Percentiles rank a stretch among this genome's conserved stretches.
Evolutionary conservation across 2,113 vertebrate genomes (phyloP).

Genomic region (Haplotaxodon microlepis): DNA sequence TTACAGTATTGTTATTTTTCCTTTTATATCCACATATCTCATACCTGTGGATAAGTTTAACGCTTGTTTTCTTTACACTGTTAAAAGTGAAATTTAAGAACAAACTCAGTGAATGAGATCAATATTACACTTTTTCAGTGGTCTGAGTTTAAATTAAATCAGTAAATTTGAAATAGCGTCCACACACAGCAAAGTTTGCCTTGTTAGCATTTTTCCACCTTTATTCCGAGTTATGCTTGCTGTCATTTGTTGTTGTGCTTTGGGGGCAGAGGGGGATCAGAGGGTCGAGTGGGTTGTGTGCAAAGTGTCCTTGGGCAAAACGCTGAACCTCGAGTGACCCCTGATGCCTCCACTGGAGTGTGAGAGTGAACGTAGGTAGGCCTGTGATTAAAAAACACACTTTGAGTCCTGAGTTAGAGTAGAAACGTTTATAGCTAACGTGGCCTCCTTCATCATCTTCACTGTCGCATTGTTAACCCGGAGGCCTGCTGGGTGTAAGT

Average conservation of each 20-base stretch:
- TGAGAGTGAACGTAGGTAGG: not conserved
- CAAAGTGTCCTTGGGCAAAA: not conserved
- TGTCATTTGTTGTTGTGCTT: not conserved
- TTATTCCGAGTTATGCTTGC: not conserved
- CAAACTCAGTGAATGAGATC: not conserved
- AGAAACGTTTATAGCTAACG: not conserved
- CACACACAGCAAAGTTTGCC: not conserved
- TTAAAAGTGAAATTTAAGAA: not conserved
- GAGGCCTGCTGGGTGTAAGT: rapidly evolving
- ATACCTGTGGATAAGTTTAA: not conserved
- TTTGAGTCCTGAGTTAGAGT: not conserved
- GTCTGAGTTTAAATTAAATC: not conserved
- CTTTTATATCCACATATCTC: not conserved
- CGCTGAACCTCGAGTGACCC: not conserved
- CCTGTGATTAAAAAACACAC: not conserved
- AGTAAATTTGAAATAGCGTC: not conserved
- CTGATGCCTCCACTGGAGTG: not conserved
- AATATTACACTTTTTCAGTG: not conserved
- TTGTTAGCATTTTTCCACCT: not conserved
- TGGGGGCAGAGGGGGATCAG: not conserved
- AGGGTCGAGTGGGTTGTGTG: not conserved
- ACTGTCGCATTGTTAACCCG: not conserved
- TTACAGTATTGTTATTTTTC: not conserved
- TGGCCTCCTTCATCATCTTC: not conserved
- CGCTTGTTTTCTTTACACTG: not conserved